These are phyloP conservation scores for Galeopsomyia nigrocyanea DNA, from an alignment of 2,888 invertebrate species.

Conservation along the genomic window DNA sequence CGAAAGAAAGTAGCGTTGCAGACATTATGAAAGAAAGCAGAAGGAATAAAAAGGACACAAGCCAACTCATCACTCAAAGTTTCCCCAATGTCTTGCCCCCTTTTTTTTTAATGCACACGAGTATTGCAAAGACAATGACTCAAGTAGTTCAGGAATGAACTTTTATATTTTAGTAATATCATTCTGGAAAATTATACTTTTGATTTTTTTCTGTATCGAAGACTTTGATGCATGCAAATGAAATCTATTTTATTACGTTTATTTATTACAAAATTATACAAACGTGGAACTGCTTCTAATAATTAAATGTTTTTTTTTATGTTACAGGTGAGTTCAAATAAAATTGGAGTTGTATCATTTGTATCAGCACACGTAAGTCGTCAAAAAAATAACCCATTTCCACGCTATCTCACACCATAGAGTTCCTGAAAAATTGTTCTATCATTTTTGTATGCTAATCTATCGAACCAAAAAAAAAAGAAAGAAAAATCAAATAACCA, in stretches of 20 bases:
- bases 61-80: slow-evolving; percentile 57
- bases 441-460: no score
- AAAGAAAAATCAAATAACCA: no score
- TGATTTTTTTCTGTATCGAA: background rate
- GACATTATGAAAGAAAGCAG: slow-evolving; percentile 25
- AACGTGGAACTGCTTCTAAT: no score
- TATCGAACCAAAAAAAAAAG: no score
- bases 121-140: slow-evolving; percentile 27
- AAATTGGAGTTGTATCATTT: background rate
- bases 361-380: background rate
- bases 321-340: slow-evolving; percentile 21
- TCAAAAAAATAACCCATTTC: background rate
- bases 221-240: no score
- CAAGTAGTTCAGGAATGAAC: background rate
- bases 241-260: no score
- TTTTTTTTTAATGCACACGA: slow-evolving; percentile 45
- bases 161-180: no score
- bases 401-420: background rate
- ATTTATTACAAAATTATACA: no score
- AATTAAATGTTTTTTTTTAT: background rate
- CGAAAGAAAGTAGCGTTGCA: background rate
- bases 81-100: slow-evolving; percentile 56
- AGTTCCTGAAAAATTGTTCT: no score
- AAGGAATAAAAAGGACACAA: slow-evolving; percentile 51
- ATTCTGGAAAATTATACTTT: background rate